Evolutionary conservation across 1,140 invertebrate species (phyloP).

Genomic region (Goniozus legneri): DNA sequence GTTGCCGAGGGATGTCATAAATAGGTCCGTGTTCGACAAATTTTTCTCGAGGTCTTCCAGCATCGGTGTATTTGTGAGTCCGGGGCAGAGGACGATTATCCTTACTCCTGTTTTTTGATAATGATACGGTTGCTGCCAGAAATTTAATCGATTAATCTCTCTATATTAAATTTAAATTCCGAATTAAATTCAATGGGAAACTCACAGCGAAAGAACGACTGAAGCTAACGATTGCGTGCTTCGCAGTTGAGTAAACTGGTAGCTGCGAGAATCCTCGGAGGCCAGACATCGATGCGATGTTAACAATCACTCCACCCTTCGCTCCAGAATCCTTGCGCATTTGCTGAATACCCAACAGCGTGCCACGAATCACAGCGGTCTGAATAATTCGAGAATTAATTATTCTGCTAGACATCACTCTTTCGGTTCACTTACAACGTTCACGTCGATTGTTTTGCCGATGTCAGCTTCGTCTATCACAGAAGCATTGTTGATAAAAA

Average conservation of each 20-base stretch:
- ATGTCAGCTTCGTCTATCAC: conserved; percentile 57
- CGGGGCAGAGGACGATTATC: conserved; percentile 50
- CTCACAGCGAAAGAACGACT: conserved; percentile 47
- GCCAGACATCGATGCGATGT: conserved; percentile 47
- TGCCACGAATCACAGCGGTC: conserved; percentile 48
- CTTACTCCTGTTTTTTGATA: conserved; percentile 48
- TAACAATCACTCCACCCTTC: conserved; percentile 46
- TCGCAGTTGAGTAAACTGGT: conserved; percentile 53
- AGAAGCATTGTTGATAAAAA: conserved; percentile 63
- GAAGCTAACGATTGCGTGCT: conserved; percentile 55
- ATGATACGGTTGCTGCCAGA: conserved; percentile 43
- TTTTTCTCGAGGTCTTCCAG: conserved; percentile 21
- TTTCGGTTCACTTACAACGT: conserved; percentile 42
- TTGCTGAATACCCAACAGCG: conserved; percentile 47
- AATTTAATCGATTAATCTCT: conserved; percentile 1
- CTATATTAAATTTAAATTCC: not conserved
- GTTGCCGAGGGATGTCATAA: conserved; percentile 1
- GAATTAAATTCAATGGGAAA: conserved; percentile 3
- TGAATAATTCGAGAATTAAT: conserved; percentile 21
- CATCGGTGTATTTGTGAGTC: conserved; percentile 35
- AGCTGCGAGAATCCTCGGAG: conserved; percentile 36
- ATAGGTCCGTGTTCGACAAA: conserved; percentile 11
- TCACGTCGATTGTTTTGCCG: conserved; percentile 50
- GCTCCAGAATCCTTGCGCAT: conserved; percentile 49
- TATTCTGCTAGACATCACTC: not conserved